Evolutionary conservation across 2,888 invertebrate species (phyloP), one percentile per base, ranked within the genome.

Genomic region (Polydrusus cervinus): DNA sequence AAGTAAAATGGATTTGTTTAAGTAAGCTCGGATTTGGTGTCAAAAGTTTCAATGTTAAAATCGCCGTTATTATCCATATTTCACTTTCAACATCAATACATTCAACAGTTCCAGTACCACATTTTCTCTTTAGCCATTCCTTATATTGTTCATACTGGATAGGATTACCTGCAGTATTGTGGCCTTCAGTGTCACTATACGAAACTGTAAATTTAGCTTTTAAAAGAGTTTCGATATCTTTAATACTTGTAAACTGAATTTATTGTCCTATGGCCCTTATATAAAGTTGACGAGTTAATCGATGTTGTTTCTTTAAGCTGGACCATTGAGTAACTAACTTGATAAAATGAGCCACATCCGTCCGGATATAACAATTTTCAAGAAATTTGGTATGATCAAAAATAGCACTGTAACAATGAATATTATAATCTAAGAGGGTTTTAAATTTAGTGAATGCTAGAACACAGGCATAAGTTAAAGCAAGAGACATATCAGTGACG

Each of bases 51-150:
- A 13, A 6, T n/a, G 16, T 20, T 20, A 13, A 13, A n/a, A n/a
- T 43, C n/a, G 13, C 3, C n/a, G 16, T 10, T 43, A 13, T 62
- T 43, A 9, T 38, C 25, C 57, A 57, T n/a, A n/a, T 57, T 30
- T 57, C n/a, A 34, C 30, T 25, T 57, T 14, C 57, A 11, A n/a
- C 5, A 16, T 25, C 30, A 25, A 13, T 55, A 30, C 8, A 40
- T 51, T 74, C 70, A n/a, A 49, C 62, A 18, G 70, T 70, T 51
- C 74, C 74, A 30, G 74, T 70, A 14, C 34, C 53, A 40, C 45
- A 30, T 74, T 65, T 74, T 6, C 55, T 49, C 57, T 61, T 74
- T 8, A 74, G 40, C 74, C 74, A 74, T 45, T 74, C 30, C 34
- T 74, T 74, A 13, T 25, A 34, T 49, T 43, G 13, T 55, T 74